Evolutionary conservation across 2,888 invertebrate species (phyloP).

Genomic region (Polydrusus tereticollis): DNA sequence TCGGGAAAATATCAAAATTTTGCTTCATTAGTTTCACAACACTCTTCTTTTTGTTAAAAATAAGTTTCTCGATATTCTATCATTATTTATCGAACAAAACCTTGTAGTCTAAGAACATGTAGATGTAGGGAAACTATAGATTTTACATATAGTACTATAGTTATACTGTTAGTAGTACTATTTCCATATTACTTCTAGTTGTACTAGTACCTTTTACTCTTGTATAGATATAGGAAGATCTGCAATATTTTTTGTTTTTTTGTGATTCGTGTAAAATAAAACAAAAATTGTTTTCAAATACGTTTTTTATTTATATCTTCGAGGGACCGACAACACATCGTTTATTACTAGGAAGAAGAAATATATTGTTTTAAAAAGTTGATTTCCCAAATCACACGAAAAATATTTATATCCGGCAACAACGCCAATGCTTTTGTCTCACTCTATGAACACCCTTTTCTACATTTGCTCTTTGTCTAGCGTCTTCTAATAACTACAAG

Average conservation of each 20-base stretch:
- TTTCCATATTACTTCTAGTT: constrained; percentile 23
- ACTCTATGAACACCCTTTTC: too few species aligned
- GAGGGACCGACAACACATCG: too few species aligned
- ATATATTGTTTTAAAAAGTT: too few species aligned
- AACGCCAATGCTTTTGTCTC: too few species aligned
- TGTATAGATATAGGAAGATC: constrained; percentile 40
- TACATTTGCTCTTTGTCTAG: too few species aligned
- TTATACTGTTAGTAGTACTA: constrained; percentile 8
- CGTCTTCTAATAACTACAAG: too few species aligned
- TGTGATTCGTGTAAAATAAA: constrained; percentile 58
- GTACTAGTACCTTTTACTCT: constrained; percentile 27
- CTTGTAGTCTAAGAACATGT: constrained; percentile 3
- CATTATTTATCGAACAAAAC: constrained; percentile 14
- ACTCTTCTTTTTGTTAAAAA: neutral
- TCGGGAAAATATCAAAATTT: too few species aligned
- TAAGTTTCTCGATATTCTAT: neutral
- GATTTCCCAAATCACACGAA: too few species aligned
- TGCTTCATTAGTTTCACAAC: too few species aligned
- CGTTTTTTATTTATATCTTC: neutral
- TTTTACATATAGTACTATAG: constrained; percentile 1
- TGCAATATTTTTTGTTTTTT: constrained; percentile 54
- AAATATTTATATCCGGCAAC: too few species aligned
- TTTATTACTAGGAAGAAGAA: too few species aligned
- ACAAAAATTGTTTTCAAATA: constrained; percentile 39
- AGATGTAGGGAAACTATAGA: neutral